Conservation (phyloP, 2,113 vertebrate genomes). For the Megaptera novaeangliae region DNA sequence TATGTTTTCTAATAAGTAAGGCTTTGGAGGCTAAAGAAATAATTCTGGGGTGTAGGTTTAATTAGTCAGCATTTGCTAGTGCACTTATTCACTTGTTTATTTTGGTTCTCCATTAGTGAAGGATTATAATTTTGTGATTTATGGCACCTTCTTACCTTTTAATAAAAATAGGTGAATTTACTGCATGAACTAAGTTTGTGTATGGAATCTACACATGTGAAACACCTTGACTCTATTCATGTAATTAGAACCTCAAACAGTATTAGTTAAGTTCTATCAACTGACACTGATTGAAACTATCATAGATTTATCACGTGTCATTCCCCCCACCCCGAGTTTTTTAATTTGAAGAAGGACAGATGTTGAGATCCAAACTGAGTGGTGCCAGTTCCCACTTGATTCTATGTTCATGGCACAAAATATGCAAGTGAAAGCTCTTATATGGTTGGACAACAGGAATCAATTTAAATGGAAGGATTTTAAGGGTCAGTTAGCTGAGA, state of each 20-base stretch:
- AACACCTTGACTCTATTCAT: slow-evolving; percentile 40
- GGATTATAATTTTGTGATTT: slow-evolving; percentile 51
- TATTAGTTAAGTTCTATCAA: slow-evolving; percentile 29
- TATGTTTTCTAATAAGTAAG: neutral
- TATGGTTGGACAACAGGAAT: neutral
- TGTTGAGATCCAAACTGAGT: neutral
- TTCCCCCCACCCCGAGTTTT: slow-evolving; percentile 2
- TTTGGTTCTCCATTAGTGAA: neutral
- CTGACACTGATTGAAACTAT: slow-evolving; percentile 7
- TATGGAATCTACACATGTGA: slow-evolving; percentile 38
- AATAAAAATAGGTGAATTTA: slow-evolving; percentile 54
- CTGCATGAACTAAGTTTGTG: neutral
- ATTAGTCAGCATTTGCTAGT: slow-evolving; percentile 5
- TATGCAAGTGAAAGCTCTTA: neutral
- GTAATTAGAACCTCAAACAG: slow-evolving; percentile 12
- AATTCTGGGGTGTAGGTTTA: neutral
- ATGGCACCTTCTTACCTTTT: slow-evolving; percentile 47
- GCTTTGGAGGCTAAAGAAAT: neutral
- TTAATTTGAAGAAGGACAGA: slow-evolving; percentile 44
- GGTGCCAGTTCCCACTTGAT: neutral
- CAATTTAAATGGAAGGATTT: neutral
- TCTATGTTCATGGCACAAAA: neutral
- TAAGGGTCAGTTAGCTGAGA: neutral
- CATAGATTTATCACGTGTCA: slow-evolving; percentile 47
- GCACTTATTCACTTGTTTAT: neutral